Percentiles rank a stretch among this genome's conserved stretches.
phyloP scores from a whole-genome alignment of 2,797 vertebrate species.

The Apodemus agrarius region DNA sequence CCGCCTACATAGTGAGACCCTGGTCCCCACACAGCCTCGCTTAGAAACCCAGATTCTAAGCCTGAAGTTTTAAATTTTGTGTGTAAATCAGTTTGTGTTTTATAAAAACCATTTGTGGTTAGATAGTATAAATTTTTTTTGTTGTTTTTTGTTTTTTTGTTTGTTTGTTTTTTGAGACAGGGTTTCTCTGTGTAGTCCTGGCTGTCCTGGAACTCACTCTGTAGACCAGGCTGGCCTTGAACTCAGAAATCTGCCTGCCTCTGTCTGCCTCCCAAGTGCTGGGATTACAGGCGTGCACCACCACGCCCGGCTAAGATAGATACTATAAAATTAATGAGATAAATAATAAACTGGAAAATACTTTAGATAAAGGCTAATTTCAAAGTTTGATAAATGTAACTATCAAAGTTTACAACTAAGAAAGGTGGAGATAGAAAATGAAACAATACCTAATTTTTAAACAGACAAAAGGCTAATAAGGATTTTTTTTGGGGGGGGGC shows the following conservation, averaged over 20 bases:
- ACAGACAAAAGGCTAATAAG: not conserved
- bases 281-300: too few species aligned
- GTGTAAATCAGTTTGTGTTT: not conserved
- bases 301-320: too few species aligned
- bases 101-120: not conserved
- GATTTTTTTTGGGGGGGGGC: too few species aligned
- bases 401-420: not conserved
- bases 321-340: not conserved
- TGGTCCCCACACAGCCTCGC: not conserved
- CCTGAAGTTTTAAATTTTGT: conserved; percentile 4
- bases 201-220: too few species aligned
- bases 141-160: too few species aligned
- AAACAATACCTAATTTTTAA: not conserved
- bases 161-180: too few species aligned
- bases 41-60: not conserved
- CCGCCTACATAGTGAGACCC: not conserved
- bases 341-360: conserved; percentile 12
- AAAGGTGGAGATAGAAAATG: conserved; percentile 7
- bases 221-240: too few species aligned
- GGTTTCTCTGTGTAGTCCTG: too few species aligned
- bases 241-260: too few species aligned
- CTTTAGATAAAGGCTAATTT: not conserved
- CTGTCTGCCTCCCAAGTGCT: too few species aligned
- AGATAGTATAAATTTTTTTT: not conserved
- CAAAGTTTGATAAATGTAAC: not conserved